Evolutionary conservation across 2,888 invertebrate species (phyloP), one percentile per base, ranked within the genome.

Genomic region (Leucophora obtusa): DNA sequence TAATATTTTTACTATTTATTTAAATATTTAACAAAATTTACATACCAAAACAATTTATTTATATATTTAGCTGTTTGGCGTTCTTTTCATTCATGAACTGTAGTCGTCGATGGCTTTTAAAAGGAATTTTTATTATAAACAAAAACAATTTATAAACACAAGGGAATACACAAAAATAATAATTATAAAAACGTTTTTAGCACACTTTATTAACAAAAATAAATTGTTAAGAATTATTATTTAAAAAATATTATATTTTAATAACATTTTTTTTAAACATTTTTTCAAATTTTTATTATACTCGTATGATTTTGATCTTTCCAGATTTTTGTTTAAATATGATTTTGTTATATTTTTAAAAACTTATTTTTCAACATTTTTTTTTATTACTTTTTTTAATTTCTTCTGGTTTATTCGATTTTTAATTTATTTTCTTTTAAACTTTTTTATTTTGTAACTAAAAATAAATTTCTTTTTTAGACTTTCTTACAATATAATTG

Each of bases 41-140:
- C 66, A 66, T 66, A 66, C 66, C 66, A 54, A 66, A 66, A 66
- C 54, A 66, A 66, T 66, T 59, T 50, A 14, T 62, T 15, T n/a
- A 47, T 24, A 7, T 18, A 50, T 28, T 21, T 2, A 10, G 60
- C 24, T 35, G 10, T 14, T 15, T 51, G 15, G 9, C 14, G 28
- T 11, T 28, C 28, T 53, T 35, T 66, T 66, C 54, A 66, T 66
- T 66, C 66, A 66, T 66, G 56, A 54, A 66, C 9, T 54, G 51
- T 54, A 43, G 21, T 35, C 66, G 56, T 35, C 66, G 56, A 10
- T 38, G 28, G 28, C 1, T 58, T 53, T 53, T 18, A 53, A 18
- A 17, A 18, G 63, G 63, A 63, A 63, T 66, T 66, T 66, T 43
- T 38, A 54, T 66, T 66, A 66, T 66, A 66, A 66, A 66, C 66